Evolutionary conservation across 92 coral and sea anemone species (phyloP).

Genomic region (Siderastrea radians): DNA sequence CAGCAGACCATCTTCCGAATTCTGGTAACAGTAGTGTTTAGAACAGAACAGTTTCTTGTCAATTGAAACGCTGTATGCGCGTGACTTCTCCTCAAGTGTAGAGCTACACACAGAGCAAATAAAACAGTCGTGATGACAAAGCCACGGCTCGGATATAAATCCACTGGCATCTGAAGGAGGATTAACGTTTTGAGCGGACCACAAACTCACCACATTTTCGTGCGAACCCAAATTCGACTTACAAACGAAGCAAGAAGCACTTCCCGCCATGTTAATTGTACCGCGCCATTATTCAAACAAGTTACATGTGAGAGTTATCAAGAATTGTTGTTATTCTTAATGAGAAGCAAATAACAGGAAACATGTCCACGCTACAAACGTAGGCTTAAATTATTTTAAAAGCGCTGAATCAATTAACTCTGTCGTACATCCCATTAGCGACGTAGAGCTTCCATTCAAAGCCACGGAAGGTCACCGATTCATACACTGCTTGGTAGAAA

Average conservation of each 20-base stretch:
- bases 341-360: slow-evolving; percentile 35
- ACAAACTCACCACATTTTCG: slow-evolving; percentile 13
- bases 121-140: slow-evolving; percentile 41
- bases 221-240: slow-evolving; percentile 24
- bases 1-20: slow-evolving; percentile 32
- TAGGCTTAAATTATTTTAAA: background rate
- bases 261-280: slow-evolving; percentile 21
- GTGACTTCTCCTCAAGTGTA: slow-evolving; percentile 21
- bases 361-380: background rate
- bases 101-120: slow-evolving; percentile 37
- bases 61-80: slow-evolving; percentile 29
- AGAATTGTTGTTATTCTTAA: background rate
- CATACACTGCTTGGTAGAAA: background rate
- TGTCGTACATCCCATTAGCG: slow-evolving; percentile 2
- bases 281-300: background rate
- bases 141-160: slow-evolving; percentile 19
- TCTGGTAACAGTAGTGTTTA: slow-evolving; percentile 19
- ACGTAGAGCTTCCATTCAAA: background rate
- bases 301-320: background rate
- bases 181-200: slow-evolving; percentile 20
- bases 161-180: slow-evolving; percentile 45
- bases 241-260: slow-evolving; percentile 18
- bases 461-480: background rate
- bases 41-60: slow-evolving; percentile 32
- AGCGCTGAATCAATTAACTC: slow-evolving; percentile 30